A percentile compares a stretch with the other conserved stretches of the same genome.
Conservation (phyloP, 2,113 vertebrate genomes). For the Diadophis punctatus region DNA sequence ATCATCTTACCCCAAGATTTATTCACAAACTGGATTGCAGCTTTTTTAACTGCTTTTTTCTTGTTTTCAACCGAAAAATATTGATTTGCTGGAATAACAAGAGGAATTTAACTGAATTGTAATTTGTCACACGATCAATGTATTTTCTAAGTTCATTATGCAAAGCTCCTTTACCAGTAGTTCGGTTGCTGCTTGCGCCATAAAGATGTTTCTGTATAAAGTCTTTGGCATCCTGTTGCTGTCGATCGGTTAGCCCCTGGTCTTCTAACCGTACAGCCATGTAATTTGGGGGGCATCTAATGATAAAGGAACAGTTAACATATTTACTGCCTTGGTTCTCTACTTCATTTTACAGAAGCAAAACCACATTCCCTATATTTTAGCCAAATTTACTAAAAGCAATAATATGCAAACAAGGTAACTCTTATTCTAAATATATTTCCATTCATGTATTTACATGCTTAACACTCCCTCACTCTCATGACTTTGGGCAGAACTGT, state of each 20-base stretch:
- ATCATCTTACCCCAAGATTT: slow-evolving; percentile 80
- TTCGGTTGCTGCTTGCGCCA: slow-evolving; percentile 74
- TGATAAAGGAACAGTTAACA: slow-evolving; percentile 12
- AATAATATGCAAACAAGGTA: background rate
- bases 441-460: background rate
- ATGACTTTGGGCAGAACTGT: background rate
- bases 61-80: slow-evolving; percentile 87
- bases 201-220: slow-evolving; percentile 81
- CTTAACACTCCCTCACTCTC: background rate
- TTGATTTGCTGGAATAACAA: slow-evolving; percentile 73
- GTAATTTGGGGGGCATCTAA: slow-evolving; percentile 77
- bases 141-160: rapidly evolving
- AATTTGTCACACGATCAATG: rapidly evolving
- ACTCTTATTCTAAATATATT: background rate
- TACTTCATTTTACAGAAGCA: background rate
- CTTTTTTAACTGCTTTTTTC: slow-evolving; percentile 71
- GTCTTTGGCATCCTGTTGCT: slow-evolving; percentile 72
- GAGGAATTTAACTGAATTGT: background rate
- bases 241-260: slow-evolving; percentile 44
- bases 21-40: slow-evolving; percentile 82
- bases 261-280: slow-evolving; percentile 69
- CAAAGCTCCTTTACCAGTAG: slow-evolving; percentile 70
- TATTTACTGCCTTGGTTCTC: background rate
- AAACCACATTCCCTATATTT: background rate
- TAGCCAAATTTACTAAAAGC: background rate